phyloP scores from a whole-genome alignment of 1,140 invertebrate species.

The Phymorhynchus buccinoides region DNA sequence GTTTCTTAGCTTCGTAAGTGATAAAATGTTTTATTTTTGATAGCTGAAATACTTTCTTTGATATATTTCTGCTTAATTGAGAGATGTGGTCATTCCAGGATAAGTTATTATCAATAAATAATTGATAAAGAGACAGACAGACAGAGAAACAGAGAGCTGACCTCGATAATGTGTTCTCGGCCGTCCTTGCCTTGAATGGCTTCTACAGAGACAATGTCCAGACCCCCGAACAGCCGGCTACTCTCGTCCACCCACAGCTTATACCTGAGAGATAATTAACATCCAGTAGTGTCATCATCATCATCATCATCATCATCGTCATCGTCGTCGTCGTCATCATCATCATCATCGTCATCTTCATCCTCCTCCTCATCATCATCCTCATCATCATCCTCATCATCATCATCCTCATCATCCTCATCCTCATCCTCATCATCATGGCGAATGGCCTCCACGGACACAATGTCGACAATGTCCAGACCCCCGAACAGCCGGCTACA shows the following conservation, averaged over 20 bases:
- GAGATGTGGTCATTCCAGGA: too few relatives aligned
- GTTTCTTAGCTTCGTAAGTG: too few relatives aligned
- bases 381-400: not conserved
- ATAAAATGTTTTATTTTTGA: too few relatives aligned
- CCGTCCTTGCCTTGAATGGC: slow-evolving; percentile 94
- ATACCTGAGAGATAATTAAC: slow-evolving; percentile 77
- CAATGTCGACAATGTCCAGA: too few relatives aligned
- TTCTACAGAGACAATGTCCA: slow-evolving; percentile 96
- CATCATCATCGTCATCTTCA: too few relatives aligned
- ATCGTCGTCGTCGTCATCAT: not conserved
- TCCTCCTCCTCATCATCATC: too few relatives aligned
- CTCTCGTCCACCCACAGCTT: slow-evolving; percentile 95
- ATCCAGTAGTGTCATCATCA: not conserved
- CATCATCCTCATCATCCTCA: not conserved
- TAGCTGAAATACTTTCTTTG: too few relatives aligned
- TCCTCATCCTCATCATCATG: not conserved
- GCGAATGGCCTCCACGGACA: too few relatives aligned
- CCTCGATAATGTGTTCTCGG: slow-evolving; percentile 93
- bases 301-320: not conserved
- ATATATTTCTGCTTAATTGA: too few relatives aligned
- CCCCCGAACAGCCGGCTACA: too few relatives aligned
- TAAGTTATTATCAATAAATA: too few relatives aligned
- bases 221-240: slow-evolving; percentile 91
- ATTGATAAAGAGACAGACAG: not conserved
- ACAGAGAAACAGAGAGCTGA: slow-evolving; percentile 44